These are phyloP conservation scores for Cephus spinipes DNA, from an alignment of 2,888 invertebrate species.

Conservation along the genomic window DNA sequence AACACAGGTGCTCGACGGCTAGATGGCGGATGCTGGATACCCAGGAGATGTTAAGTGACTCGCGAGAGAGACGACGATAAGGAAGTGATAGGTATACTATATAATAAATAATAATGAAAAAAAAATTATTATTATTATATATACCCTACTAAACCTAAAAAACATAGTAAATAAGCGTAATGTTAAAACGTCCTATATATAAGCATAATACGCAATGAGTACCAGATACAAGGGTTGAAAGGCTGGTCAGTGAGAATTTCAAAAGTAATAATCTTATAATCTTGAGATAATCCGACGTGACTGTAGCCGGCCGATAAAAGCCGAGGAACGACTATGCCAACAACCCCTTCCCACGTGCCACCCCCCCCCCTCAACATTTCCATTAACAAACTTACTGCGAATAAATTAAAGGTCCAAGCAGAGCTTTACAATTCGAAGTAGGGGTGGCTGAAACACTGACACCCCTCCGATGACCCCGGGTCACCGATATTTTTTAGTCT, in stretches of 20 bases:
- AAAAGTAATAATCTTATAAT: slow-evolving; percentile 17
- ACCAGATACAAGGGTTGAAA: neutral
- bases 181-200: too few species aligned
- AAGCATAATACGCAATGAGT: too few species aligned
- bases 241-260: neutral
- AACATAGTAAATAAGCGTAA: neutral
- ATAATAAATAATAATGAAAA: too few species aligned
- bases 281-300: slow-evolving; percentile 30
- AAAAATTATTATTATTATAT: neutral
- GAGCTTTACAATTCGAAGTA: neutral
- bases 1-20: neutral
- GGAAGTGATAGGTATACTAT: neutral
- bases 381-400: slow-evolving; percentile 1
- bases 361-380: neutral
- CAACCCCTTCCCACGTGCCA: neutral
- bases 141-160: too few species aligned
- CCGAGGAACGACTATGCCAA: neutral
- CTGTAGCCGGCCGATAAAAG: slow-evolving; percentile 33
- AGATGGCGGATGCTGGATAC: neutral
- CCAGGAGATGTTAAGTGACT: neutral
- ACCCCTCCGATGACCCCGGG: neutral
- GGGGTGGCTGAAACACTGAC: neutral
- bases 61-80: neutral
- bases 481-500: neutral
- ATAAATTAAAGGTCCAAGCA: slow-evolving; percentile 1